A percentile compares a stretch with the other conserved stretches of the same genome.
These are phyloP conservation scores for Rhagonycha fulva DNA, from an alignment of 2,888 invertebrate species.

Conservation along the genomic window DNA sequence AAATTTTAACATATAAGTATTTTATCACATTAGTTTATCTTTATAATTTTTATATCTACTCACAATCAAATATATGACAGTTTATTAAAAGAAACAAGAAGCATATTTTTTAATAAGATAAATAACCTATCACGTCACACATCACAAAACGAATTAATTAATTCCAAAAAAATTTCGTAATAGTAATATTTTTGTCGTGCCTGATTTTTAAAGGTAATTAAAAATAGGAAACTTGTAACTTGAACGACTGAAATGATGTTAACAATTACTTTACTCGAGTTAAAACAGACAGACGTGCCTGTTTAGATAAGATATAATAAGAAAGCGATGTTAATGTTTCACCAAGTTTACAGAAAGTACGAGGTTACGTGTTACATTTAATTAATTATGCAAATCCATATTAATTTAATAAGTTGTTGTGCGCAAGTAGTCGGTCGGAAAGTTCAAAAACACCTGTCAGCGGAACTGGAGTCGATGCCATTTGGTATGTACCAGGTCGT, in stretches of 20 bases:
- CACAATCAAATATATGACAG: slow-evolving; percentile 26
- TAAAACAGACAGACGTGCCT: neutral
- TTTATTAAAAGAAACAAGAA: slow-evolving; percentile 26
- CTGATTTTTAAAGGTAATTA: neutral
- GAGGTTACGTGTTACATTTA: slow-evolving; percentile 19
- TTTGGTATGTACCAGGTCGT: slow-evolving; percentile 22
- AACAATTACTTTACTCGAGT: neutral
- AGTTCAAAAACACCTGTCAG: slow-evolving; percentile 32
- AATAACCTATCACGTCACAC: slow-evolving; percentile 21
- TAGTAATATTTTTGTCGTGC: neutral
- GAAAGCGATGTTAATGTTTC: slow-evolving; percentile 4
- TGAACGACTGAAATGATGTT: neutral
- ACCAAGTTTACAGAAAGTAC: slow-evolving; percentile 1
- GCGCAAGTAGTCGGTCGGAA: slow-evolving; percentile 24
- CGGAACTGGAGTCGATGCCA: slow-evolving; percentile 23
- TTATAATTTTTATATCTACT: slow-evolving; percentile 12
- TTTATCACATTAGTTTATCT: slow-evolving; percentile 7
- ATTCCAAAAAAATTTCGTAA: neutral
- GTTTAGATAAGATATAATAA: neutral
- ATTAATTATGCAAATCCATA: slow-evolving; percentile 31
- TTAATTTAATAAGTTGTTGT: slow-evolving; percentile 28
- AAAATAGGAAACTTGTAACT: neutral
- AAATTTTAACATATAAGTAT: slow-evolving; percentile 3
- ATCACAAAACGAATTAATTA: slow-evolving; percentile 28
- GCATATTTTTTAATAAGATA: slow-evolving; percentile 9